Evolutionary conservation across 2,113 vertebrate species (phyloP).

Genomic region (Syngnathus scovelli): DNA sequence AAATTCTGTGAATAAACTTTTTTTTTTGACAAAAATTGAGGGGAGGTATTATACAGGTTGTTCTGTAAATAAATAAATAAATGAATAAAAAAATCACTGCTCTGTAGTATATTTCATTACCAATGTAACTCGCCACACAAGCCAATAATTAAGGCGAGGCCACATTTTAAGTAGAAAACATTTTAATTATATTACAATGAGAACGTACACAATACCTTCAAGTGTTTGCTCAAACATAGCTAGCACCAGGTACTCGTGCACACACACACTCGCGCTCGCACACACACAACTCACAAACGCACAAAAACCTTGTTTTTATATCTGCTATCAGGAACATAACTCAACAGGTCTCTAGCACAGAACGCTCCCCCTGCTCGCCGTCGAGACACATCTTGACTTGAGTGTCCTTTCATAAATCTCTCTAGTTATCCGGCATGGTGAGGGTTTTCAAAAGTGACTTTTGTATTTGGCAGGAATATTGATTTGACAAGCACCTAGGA

Average conservation of each 20-base stretch:
- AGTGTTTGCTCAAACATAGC: slow-evolving; percentile 64
- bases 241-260: slow-evolving; percentile 68
- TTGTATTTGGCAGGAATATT: slow-evolving; percentile 62
- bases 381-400: slow-evolving; percentile 12
- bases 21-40: no score
- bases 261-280: slow-evolving; percentile 37
- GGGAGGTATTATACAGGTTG: no score
- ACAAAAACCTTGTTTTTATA: slow-evolving; percentile 53
- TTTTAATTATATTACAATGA: slow-evolving; percentile 86
- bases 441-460: slow-evolving; percentile 54
- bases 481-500: slow-evolving; percentile 19
- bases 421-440: slow-evolving; percentile 26
- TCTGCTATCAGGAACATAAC: slow-evolving; percentile 66
- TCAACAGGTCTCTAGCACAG: slow-evolving; percentile 78
- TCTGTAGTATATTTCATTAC: no score
- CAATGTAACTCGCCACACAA: neutral
- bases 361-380: slow-evolving; percentile 60
- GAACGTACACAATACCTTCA: slow-evolving; percentile 77
- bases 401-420: slow-evolving; percentile 4
- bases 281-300: slow-evolving; percentile 19
- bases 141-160: slow-evolving; percentile 20
- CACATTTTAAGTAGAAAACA: slow-evolving; percentile 77
- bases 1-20: no score
- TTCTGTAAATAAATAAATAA: no score
- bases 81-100: neutral